Evolutionary conservation across 1,140 invertebrate genomes (phyloP), one percentile per base, ranked within the genome.

Genomic region (Dreissena rostriformis): DNA sequence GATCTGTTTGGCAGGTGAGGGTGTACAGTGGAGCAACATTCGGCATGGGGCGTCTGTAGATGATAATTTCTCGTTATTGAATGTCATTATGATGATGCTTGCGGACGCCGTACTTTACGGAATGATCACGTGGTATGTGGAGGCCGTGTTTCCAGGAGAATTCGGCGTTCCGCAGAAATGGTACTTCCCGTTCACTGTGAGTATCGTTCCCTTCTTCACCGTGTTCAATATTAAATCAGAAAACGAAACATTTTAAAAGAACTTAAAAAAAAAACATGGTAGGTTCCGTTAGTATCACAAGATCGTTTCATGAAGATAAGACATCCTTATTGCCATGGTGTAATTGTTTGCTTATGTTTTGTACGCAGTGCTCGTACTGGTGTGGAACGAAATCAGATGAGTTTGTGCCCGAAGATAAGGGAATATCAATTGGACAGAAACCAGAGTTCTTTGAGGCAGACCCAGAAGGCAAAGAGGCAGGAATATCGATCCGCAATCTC

Each of bases 71-170:
- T 89, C 92, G 7, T 87, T 94, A 78, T 85, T 90, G n/a, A 72
- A 88, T 77, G 93, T 96, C 29, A 76, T 93, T 4, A 49, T 89
- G 8, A 95, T 95, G 94, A 86, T 96, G 39, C 73, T 95, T 6
- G 66, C 95, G 22, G 95, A 96, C 90, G 88, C 92, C 68, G 17
- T 95, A 2, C 63, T 95, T 12, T 94, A 93, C 87, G 76, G 89
- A 53, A 15, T 90, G 11, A 84, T 96, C 1, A 94, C 95, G 7
- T 95, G 94, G 94, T 96, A 96, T 88, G 94, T 96, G 61, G 95
- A 96, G 89, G 94, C 94, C 29, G 94, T 96, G 29, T 95, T 94
- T 88, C 95, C 96, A 57, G 96, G 95, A 90, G 91, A 92, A 68
- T 92, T 93, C 91, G 95, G 95, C 57, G 91, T 95, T 8, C 92